Base-by-base conservation (phyloP, 2,888 invertebrate genomes). In the Brachyptera risi region DNA sequence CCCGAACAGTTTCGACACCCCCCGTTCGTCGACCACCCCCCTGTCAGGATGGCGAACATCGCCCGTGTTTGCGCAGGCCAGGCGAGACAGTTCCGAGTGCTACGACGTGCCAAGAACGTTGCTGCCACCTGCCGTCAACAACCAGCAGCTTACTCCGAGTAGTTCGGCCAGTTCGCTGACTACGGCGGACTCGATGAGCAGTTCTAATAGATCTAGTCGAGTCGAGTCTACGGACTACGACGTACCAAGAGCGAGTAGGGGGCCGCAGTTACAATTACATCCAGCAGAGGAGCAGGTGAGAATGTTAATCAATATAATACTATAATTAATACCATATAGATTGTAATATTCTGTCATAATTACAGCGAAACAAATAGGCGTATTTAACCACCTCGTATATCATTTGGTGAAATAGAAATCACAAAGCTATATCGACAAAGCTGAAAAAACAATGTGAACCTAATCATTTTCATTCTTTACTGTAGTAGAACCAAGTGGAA, bases 181-280 rank as follows among this genome's bases (percentile, higher is more conserved):
- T 66, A 80, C 83, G 68, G 80, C 83, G 60, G 83, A 86, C 68
- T 83, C 83, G 64, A 73, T 80, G 66, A 73, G 73, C 69, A 77
- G 78, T 59, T 81, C 81, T 40, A 80, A 80, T 66, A 73, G 80
- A 66, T 81, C 78, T 24, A 77, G 76, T 64, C 72, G 74, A 3
- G 77, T 78, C 17, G 80, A 79, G 68, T 84, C 84, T 74, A 82
- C 85, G 11, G 87, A 87, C 69, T 88, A 88, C 73, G 88, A 88
- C 71, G 80, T 86, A 65, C 87, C 88, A 4, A 68, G 69, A 4
- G 68, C 68, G 1, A 40, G 31, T 9, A 24, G 58, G n/a, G 50
- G 60, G 15, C 13, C 56, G 15, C 57, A 64, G 61, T 59, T 66
- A 40, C 67, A 68, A 60, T 68, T 69, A 58, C 66, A 67, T 58